phyloP scores from a whole-genome alignment of 2,888 invertebrate species.

The Perizoma flavofasciatum region DNA sequence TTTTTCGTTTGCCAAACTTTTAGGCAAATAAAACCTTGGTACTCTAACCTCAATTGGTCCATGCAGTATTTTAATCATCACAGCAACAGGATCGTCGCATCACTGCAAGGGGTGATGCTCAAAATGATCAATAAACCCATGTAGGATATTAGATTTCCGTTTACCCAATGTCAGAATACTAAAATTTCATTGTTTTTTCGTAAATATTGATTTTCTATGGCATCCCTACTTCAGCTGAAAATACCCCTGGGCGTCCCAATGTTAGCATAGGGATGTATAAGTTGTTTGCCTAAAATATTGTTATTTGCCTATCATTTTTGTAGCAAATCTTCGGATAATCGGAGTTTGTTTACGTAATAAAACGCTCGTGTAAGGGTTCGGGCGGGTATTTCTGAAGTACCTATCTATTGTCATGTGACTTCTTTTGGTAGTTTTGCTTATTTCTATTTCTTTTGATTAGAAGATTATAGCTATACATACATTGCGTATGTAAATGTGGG shows the following conservation, averaged over 20 bases:
- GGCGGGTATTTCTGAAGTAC: neutral
- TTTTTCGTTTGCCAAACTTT: no score
- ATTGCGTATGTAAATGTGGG: no score
- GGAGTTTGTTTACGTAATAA: constrained; percentile 67
- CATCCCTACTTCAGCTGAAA: constrained; percentile 43
- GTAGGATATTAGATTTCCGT: no score
- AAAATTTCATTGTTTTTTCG: constrained; percentile 1
- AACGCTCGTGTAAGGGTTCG: constrained; percentile 17
- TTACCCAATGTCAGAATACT: no score
- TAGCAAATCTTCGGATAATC: constrained; percentile 75
- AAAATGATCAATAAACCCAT: no score
- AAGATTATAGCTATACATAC: no score
- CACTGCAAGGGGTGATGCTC: no score
- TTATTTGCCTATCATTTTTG: constrained; percentile 80
- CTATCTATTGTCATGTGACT: neutral
- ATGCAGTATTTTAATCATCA: no score
- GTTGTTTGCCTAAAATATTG: constrained; percentile 79
- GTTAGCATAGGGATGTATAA: constrained; percentile 74
- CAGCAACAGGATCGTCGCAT: no score
- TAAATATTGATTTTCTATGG: neutral
- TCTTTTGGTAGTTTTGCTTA: neutral
- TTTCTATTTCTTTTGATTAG: neutral
- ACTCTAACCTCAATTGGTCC: no score
- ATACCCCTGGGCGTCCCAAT: constrained; percentile 59
- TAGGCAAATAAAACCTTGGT: no score